phyloP scores from a whole-genome alignment of 2,797 vertebrate species.

The Gymnothorax reevesii region DNA sequence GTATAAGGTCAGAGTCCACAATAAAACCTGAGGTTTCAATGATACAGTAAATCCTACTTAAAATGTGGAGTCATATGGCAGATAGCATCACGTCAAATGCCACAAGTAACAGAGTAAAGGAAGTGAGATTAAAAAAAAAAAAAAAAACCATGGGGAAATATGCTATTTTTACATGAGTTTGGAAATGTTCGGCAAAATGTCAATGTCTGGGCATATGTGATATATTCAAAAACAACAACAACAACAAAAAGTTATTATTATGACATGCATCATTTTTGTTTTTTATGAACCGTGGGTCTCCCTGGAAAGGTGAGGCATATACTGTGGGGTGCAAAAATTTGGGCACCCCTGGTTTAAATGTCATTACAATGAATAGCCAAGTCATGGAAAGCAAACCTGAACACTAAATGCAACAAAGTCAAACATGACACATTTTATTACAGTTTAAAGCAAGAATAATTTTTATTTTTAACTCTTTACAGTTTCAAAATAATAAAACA shows the following conservation, averaged over 20 bases:
- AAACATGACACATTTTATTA: too few species aligned
- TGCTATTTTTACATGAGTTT: constrained; percentile 23
- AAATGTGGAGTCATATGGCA: not conserved
- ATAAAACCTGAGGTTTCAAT: not conserved
- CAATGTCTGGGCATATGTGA: constrained; percentile 13
- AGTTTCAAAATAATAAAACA: too few species aligned
- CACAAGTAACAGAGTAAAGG: not conserved
- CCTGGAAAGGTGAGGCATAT: constrained; percentile 24
- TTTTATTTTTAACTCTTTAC: too few species aligned
- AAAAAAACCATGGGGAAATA: constrained; percentile 19
- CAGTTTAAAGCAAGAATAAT: too few species aligned
- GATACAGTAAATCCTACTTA: not conserved
- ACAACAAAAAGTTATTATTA: too few species aligned
- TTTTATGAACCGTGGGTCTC: constrained; percentile 3
- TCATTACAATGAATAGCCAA: too few species aligned
- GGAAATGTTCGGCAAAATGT: constrained; percentile 24
- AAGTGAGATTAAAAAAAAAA: not conserved
- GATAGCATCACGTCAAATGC: constrained; percentile 1
- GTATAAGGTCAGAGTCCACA: constrained; percentile 9
- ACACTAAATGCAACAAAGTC: too few species aligned
- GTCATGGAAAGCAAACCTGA: too few species aligned
- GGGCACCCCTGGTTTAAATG: too few species aligned
- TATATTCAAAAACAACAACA: not conserved
- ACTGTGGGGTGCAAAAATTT: not conserved
- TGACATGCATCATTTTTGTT: constrained; percentile 19